phyloP scores from a whole-genome alignment of 2,113 vertebrate genomes.

The Bubalus kerabau region DNA sequence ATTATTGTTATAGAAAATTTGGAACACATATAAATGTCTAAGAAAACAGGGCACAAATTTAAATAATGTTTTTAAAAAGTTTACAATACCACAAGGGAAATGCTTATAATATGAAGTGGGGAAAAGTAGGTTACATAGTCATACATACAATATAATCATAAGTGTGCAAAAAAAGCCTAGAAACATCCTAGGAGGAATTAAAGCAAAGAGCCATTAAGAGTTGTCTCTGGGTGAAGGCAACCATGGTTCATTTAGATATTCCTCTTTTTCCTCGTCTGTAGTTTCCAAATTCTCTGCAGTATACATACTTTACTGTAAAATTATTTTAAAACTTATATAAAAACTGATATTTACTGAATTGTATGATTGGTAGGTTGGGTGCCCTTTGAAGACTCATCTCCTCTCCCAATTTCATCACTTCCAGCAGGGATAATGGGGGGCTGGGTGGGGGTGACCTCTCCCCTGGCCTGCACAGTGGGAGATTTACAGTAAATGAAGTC shows the following conservation, averaged over 20 bases:
- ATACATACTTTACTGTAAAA: neutral
- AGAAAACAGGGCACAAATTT: neutral
- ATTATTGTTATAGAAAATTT: neutral
- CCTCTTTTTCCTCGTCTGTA: neutral
- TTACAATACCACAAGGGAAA: neutral
- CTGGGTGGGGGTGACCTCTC: neutral
- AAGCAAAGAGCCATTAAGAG: neutral
- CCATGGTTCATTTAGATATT: neutral
- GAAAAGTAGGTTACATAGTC: neutral
- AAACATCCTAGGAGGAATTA: neutral
- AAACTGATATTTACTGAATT: slow-evolving; percentile 4
- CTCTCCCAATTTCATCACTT: neutral
- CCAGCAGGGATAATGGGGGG: neutral
- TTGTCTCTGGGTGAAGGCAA: neutral
- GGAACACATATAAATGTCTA: neutral
- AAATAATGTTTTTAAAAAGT: neutral
- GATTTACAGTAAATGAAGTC: slow-evolving; percentile 15
- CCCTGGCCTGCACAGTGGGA: slow-evolving; percentile 1
- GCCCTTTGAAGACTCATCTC: neutral
- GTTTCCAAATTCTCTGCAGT: neutral
- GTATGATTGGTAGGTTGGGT: neutral
- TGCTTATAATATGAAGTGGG: neutral
- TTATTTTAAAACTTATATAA: slow-evolving; percentile 17
- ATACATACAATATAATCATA: neutral
- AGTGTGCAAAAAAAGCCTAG: neutral